Evolutionary conservation across 2,113 vertebrate species (phyloP).

Genomic region (Passer montanus): DNA sequence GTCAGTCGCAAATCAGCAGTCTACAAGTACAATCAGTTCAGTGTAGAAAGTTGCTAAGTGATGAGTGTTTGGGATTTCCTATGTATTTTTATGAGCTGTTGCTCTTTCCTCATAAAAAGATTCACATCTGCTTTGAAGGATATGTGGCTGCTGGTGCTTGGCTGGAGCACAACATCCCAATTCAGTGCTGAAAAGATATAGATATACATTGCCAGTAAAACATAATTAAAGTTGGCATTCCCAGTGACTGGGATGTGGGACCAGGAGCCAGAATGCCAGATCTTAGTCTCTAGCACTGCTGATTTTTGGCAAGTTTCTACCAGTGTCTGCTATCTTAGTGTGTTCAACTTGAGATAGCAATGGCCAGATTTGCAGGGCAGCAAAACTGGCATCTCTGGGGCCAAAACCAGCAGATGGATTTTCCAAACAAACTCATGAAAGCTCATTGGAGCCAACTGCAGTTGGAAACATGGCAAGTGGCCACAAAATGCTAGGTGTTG

Average conservation of each 20-base stretch:
- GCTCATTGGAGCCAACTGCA: not conserved
- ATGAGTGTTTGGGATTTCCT: constrained; percentile 31
- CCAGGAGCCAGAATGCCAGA: constrained; percentile 15
- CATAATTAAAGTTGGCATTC: constrained; percentile 50
- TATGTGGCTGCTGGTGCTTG: not conserved
- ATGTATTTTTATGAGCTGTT: constrained; percentile 36
- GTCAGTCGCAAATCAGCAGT: not conserved
- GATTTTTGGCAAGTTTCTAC: constrained; percentile 27
- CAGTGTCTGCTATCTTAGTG: not conserved
- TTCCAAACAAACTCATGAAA: constrained; percentile 28
- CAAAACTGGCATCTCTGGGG: not conserved
- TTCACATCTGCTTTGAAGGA: constrained; percentile 39
- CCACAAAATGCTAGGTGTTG: not conserved
- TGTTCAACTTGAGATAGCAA: not conserved
- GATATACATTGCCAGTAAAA: constrained; percentile 22
- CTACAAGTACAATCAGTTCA: not conserved
- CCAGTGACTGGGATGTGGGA: not conserved
- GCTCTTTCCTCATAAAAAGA: not conserved
- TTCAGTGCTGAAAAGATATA: not conserved
- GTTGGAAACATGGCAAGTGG: not conserved
- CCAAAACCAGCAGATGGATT: constrained; percentile 48
- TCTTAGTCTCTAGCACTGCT: constrained; percentile 1
- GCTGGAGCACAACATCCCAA: not conserved
- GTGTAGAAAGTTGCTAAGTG: not conserved
- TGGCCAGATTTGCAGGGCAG: constrained; percentile 25